A percentile compares a stretch with the other conserved stretches of the same genome.
Evolutionary conservation across 1,140 invertebrate genomes (phyloP).

Genomic region (Monomorium pharaonis): DNA sequence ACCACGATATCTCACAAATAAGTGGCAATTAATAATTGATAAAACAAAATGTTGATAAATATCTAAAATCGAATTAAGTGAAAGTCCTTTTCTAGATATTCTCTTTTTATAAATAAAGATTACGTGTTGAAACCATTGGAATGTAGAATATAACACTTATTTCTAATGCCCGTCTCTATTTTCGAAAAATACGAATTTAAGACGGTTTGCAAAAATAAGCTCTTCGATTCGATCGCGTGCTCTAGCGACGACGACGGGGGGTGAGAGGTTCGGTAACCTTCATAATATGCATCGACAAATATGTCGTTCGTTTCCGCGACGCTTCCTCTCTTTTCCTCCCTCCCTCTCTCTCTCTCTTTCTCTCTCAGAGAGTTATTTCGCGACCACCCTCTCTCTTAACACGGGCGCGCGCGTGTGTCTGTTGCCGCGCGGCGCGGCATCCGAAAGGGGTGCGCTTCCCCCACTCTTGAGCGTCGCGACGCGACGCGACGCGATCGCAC

Average conservation of each 20-base stretch:
- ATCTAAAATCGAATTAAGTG: not conserved
- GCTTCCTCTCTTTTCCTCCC: not conserved
- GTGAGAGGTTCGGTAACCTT: slow-evolving; percentile 62
- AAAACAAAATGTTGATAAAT: not conserved
- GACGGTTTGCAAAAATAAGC: slow-evolving; percentile 31
- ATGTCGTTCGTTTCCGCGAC: slow-evolving; percentile 50
- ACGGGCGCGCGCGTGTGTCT: slow-evolving; percentile 27
- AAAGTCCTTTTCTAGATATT: not conserved
- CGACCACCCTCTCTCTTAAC: slow-evolving; percentile 21
- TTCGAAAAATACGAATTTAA: not conserved
- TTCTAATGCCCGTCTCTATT: not conserved
- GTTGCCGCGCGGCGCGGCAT: slow-evolving; percentile 26
- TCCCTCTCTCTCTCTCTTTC: not conserved
- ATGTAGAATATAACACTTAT: too few relatives aligned
- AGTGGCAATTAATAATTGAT: not conserved
- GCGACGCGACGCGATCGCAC: slow-evolving; percentile 63
- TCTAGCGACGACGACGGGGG: not conserved
- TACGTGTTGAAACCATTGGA: not conserved
- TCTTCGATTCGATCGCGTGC: slow-evolving; percentile 1
- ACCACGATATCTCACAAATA: not conserved
- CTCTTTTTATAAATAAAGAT: not conserved
- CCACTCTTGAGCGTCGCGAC: slow-evolving; percentile 44
- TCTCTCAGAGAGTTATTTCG: slow-evolving; percentile 29
- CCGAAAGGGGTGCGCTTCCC: slow-evolving; percentile 18
- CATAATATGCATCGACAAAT: slow-evolving; percentile 72